Evolutionary conservation across 1,140 invertebrate genomes (phyloP).

Genomic region (Aphaenogaster floridana): DNA sequence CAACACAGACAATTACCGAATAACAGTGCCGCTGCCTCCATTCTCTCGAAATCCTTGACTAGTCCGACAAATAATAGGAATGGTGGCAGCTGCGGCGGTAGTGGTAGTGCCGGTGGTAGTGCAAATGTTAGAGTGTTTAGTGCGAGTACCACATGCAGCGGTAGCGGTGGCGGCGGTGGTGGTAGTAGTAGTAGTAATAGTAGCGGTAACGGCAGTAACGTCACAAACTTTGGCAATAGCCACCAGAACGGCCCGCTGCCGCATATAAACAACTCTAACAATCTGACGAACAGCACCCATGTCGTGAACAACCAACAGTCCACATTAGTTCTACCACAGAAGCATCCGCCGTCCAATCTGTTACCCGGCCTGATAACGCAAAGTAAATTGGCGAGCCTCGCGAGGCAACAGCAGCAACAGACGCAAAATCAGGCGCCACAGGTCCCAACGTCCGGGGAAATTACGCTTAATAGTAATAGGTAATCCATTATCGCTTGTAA

Average conservation of each 20-base stretch:
- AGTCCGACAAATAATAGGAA: slow-evolving; percentile 84
- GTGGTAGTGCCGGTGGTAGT: slow-evolving; percentile 46
- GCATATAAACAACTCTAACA: slow-evolving; percentile 80
- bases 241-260: slow-evolving; percentile 84
- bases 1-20: slow-evolving; percentile 82
- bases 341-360: slow-evolving; percentile 85
- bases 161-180: slow-evolving; percentile 5
- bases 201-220: slow-evolving; percentile 60
- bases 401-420: slow-evolving; percentile 83
- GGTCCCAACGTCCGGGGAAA: slow-evolving; percentile 86
- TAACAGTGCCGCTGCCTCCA: slow-evolving; percentile 81
- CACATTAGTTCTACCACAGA: slow-evolving; percentile 83
- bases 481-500: slow-evolving; percentile 67
- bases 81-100: slow-evolving; percentile 66
- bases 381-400: slow-evolving; percentile 83
- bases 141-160: slow-evolving; percentile 61
- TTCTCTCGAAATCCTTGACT: slow-evolving; percentile 85
- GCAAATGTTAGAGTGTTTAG: slow-evolving; percentile 78
- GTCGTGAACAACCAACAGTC: slow-evolving; percentile 81
- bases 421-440: slow-evolving; percentile 79
- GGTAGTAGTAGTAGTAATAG: slow-evolving; percentile 46
- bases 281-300: slow-evolving; percentile 82
- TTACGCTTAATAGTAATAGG: slow-evolving; percentile 88
- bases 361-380: slow-evolving; percentile 83
- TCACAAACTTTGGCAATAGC: slow-evolving; percentile 83